Evolutionary conservation across 1,140 invertebrate species (phyloP).

Genomic region (Oscheius sp.): DNA sequence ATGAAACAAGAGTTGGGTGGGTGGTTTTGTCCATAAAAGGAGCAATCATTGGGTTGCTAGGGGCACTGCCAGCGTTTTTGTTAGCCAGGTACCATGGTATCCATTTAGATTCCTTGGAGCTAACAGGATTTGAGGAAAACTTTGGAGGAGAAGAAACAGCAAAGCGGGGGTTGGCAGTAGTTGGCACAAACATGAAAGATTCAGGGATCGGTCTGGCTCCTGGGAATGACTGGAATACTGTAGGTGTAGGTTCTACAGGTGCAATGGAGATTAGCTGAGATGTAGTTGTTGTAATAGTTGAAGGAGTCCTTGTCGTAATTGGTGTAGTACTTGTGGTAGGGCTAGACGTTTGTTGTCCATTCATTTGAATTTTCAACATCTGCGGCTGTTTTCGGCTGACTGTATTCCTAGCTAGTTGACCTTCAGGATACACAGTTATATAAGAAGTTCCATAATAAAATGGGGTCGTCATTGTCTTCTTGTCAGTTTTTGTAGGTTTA

Average conservation of each 20-base stretch:
- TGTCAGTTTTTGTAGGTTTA: neutral
- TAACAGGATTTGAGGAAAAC: neutral
- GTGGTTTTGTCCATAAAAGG: neutral
- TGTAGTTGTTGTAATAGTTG: neutral
- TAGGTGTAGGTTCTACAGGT: neutral
- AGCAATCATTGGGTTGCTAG: neutral
- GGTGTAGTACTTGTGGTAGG: neutral
- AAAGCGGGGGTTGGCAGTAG: neutral
- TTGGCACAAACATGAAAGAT: neutral
- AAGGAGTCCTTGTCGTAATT: neutral
- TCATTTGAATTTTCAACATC: neutral
- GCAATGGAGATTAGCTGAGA: neutral
- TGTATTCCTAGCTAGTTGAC: neutral
- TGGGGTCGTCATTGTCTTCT: neutral
- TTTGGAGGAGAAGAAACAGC: neutral
- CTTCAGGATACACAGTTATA: neutral
- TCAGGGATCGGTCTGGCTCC: neutral
- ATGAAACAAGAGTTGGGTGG: neutral
- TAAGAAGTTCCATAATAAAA: neutral
- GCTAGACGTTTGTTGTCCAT: neutral
- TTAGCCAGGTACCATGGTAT: neutral
- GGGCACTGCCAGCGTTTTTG: neutral
- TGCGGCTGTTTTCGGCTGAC: neutral
- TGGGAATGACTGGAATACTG: neutral
- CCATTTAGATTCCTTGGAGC: neutral